Percentiles rank a stretch among this genome's conserved stretches.
phyloP scores from a whole-genome alignment of 2,888 invertebrate genomes.

The Eristalinus sepulchralis region DNA sequence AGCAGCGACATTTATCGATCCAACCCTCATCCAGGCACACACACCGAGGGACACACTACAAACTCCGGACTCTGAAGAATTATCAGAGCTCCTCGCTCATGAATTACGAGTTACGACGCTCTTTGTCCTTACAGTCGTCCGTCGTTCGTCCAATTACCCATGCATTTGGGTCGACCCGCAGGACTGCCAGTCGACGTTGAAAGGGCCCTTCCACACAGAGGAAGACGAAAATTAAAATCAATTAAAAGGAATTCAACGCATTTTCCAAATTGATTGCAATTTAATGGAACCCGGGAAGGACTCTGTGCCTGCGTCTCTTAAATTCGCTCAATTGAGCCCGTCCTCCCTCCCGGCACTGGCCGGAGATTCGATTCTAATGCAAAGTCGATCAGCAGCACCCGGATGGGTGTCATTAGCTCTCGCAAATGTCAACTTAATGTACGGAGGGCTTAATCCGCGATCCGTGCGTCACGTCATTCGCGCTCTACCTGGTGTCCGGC shows the following conservation, averaged over 20 bases:
- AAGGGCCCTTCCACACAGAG: conserved; percentile 18
- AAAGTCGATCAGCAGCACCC: background rate
- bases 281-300: conserved; percentile 37
- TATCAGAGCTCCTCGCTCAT: background rate
- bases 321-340: background rate
- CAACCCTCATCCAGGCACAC: conserved; percentile 48
- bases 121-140: conserved; percentile 48
- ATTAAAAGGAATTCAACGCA: conserved; percentile 58
- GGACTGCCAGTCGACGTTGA: conserved; percentile 41
- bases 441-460: background rate
- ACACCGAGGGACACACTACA: background rate
- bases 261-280: conserved; percentile 65
- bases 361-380: conserved; percentile 33
- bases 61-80: background rate
- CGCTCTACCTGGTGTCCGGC: background rate
- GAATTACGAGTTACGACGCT: conserved; percentile 9
- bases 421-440: conserved; percentile 40
- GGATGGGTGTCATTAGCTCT: background rate
- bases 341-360: background rate
- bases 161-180: conserved; percentile 62
- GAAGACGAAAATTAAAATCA: conserved; percentile 62
- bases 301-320: background rate
- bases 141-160: conserved; percentile 46
- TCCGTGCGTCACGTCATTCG: background rate
- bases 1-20: conserved; percentile 38